These are phyloP conservation scores for Neofelis nebulosa DNA, from an alignment of 2,113 vertebrate species.

Conservation along the genomic window DNA sequence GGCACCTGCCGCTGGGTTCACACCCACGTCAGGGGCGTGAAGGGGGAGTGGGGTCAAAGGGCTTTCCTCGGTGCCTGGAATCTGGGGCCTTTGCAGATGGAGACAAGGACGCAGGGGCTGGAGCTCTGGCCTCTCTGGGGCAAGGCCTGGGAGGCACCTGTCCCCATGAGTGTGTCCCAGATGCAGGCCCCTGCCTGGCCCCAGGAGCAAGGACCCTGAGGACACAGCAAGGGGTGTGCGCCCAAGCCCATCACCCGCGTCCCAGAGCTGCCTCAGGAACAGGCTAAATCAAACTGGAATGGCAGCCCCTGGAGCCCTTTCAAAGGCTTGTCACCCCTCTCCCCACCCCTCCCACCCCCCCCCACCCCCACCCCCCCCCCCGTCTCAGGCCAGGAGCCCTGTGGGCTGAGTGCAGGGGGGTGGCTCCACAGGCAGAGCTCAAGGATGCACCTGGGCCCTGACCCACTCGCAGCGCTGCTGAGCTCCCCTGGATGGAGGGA, in stretches of 20 bases:
- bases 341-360: neutral
- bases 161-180: neutral
- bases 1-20: rapidly evolving
- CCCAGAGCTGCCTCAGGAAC: neutral
- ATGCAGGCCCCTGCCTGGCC: neutral
- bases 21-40: rapidly evolving
- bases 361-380: rapidly evolving
- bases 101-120: rapidly evolving
- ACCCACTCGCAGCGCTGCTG: rapidly evolving
- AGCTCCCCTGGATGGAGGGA: rapidly evolving
- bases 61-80: neutral
- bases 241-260: neutral
- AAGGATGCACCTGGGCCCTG: rapidly evolving
- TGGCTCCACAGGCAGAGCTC: neutral
- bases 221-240: neutral
- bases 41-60: neutral
- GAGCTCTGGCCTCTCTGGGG: neutral
- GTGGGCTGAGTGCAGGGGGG: no score
- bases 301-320: neutral
- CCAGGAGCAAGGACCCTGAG: neutral
- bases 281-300: neutral
- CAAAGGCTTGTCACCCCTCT: neutral
- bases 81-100: neutral
- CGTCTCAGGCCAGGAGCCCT: neutral
- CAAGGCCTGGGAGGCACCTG: neutral